A percentile compares a stretch with the other conserved stretches of the same genome.
phyloP scores from a whole-genome alignment of 2,113 vertebrate genomes.

The Sturnus vulgaris region DNA sequence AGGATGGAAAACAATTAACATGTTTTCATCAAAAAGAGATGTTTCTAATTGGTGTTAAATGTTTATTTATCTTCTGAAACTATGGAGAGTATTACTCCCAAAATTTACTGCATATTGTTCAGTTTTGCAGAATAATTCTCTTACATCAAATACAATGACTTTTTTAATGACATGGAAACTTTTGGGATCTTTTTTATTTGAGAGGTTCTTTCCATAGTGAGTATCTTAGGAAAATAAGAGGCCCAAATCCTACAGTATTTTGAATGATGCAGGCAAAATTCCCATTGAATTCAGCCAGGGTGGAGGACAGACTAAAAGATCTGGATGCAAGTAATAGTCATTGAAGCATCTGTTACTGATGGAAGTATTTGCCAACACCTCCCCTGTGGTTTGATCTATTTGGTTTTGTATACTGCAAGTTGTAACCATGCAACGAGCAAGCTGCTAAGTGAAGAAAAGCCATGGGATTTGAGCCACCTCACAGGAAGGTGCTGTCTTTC shows the following conservation, averaged over 20 bases:
- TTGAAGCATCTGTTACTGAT: neutral
- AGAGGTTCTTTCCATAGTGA: neutral
- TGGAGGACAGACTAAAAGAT: neutral
- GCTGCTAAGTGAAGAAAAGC: neutral
- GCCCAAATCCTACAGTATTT: neutral
- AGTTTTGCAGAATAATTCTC: neutral
- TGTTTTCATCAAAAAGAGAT: neutral
- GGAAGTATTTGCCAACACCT: neutral
- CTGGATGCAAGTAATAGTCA: neutral
- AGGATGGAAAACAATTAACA: neutral
- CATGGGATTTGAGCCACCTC: neutral
- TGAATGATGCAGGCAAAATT: neutral
- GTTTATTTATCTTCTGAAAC: neutral
- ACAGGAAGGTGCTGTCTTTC: neutral
- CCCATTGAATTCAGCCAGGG: neutral
- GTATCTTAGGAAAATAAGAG: neutral
- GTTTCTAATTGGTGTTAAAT: neutral
- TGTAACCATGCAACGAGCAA: rapidly evolving
- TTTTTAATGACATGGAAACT: neutral
- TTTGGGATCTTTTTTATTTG: neutral
- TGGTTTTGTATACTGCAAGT: neutral
- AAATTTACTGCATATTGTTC: neutral
- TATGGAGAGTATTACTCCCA: neutral
- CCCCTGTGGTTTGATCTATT: neutral
- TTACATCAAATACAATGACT: neutral